Base-by-base conservation (phyloP, 2,113 vertebrate genomes). In the Percopsis transmontana region DNA sequence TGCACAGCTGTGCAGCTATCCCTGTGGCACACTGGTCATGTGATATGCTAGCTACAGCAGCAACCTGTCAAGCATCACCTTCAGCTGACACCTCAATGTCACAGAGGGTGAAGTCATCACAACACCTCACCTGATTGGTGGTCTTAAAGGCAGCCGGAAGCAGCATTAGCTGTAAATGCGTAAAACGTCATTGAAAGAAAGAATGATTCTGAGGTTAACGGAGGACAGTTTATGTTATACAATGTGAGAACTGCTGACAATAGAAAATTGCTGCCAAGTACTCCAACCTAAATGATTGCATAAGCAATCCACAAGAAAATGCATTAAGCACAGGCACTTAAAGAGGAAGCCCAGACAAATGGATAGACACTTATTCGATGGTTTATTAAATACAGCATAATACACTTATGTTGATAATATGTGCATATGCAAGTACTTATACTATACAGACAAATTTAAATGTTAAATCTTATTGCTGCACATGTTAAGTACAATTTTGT, bases 301-400 rank as follows among this genome's bases (percentile, higher is more conserved):
- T 0, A 3, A 58, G 15, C 50, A 59, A 68, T 56, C 38, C 48
- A 42, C 2, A n/a, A 66, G 11, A 27, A 70, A 65, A 50, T 18
- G 59, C 54, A 58, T 60, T 27, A 52, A 62, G 72, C 68, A 69
- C 3, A 76, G 66, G 12, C 47, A 48, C 8, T 53, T 2, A 12
- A 15, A 39, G 42, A 4, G 42, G 70, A 51, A 70, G 70, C 39
- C 16, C 24, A 70, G 50, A 70, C 72, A 76, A 47, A 62, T 38
- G 45, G 19, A 74, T 21, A 19, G 60, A 67, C n/a, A 63, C 39
- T 79, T 65, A 78, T 85, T 89, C 80, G 83, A 87, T 87, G 20
- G 83, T 91, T 89, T 87, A 89, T 89, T 91, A 85, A 88, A 89
- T 86, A 89, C 85, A 88, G 77, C 76, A 88, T 87, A 74, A 90